phyloP scores from a whole-genome alignment of 1,140 invertebrate species.

The Drosophila insularis region DNA sequence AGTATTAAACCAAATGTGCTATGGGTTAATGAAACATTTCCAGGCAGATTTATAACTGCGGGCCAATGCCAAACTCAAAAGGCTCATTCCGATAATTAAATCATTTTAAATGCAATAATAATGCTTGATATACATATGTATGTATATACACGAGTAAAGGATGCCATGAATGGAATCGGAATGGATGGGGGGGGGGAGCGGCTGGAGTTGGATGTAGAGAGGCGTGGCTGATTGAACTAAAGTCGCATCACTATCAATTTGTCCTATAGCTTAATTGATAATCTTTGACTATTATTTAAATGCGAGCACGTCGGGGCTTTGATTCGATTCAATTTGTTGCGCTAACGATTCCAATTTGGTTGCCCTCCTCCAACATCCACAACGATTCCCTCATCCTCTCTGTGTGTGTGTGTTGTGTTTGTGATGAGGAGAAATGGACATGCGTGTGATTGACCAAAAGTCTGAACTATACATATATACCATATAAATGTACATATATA shows the following conservation, averaged over 20 bases:
- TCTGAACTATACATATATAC: not conserved
- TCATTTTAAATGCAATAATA: constrained; percentile 58
- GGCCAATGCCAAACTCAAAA: constrained; percentile 34
- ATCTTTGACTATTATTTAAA: constrained; percentile 80
- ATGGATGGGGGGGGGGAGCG: not conserved
- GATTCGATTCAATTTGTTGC: constrained; percentile 72
- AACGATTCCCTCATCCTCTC: not conserved
- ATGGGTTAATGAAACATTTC: constrained; percentile 1
- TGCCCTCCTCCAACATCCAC: not conserved
- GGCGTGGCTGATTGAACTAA: constrained; percentile 29
- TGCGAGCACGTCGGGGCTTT: constrained; percentile 49
- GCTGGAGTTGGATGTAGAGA: not conserved
- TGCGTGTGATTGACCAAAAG: constrained; percentile 27
- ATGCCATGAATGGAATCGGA: not conserved
- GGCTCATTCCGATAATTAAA: constrained; percentile 52
- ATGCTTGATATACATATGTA: constrained; percentile 11
- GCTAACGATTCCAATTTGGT: constrained; percentile 63
- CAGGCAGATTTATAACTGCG: constrained; percentile 5
- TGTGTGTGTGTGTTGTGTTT: not conserved
- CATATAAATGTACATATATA: not conserved
- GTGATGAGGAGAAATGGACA: constrained; percentile 1
- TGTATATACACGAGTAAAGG: not conserved
- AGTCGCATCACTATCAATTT: constrained; percentile 68
- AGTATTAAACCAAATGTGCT: not conserved
- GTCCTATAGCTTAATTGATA: constrained; percentile 74